Conservation (phyloP, 92 coral and sea anemone species). For the Nematostella vectensis region DNA sequence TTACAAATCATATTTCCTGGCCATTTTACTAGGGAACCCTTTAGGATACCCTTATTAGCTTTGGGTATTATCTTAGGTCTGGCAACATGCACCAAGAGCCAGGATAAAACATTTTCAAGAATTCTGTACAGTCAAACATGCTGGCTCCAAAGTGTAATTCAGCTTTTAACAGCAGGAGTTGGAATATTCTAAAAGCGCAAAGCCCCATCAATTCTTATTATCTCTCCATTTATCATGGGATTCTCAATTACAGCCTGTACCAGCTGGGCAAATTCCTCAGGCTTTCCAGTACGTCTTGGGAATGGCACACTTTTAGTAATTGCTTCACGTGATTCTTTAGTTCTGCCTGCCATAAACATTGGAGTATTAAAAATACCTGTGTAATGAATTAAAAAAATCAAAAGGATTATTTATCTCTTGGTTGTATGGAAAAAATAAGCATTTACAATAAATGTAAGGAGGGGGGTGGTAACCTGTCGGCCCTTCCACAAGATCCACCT, state of each 20-base stretch:
- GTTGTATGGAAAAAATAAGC: neutral
- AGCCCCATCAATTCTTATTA: slow-evolving; percentile 84
- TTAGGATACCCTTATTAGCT: too few relatives aligned
- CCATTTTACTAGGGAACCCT: too few relatives aligned
- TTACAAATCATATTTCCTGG: too few relatives aligned
- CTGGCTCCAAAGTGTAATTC: too few relatives aligned
- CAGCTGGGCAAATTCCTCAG: slow-evolving; percentile 87
- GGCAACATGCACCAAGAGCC: too few relatives aligned
- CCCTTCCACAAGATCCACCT: too few relatives aligned
- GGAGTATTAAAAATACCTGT: slow-evolving; percentile 80
- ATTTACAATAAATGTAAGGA: neutral
- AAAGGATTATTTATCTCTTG: neutral
- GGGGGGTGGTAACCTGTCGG: too few relatives aligned
- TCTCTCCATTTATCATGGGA: slow-evolving; percentile 84
- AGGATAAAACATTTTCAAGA: too few relatives aligned
- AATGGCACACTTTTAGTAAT: slow-evolving; percentile 58
- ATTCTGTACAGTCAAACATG: too few relatives aligned
- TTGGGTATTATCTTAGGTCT: too few relatives aligned
- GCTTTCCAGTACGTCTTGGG: slow-evolving; percentile 72
- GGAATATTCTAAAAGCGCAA: slow-evolving; percentile 39
- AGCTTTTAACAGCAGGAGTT: too few relatives aligned
- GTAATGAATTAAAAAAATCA: neutral
- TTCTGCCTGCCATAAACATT: slow-evolving; percentile 53
- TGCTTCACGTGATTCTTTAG: slow-evolving; percentile 52
- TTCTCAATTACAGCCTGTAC: slow-evolving; percentile 83